Percentiles rank a stretch among this genome's conserved stretches.
Conservation (phyloP, 2,888 invertebrate genomes). For the Cataglyphis cursor region DNA sequence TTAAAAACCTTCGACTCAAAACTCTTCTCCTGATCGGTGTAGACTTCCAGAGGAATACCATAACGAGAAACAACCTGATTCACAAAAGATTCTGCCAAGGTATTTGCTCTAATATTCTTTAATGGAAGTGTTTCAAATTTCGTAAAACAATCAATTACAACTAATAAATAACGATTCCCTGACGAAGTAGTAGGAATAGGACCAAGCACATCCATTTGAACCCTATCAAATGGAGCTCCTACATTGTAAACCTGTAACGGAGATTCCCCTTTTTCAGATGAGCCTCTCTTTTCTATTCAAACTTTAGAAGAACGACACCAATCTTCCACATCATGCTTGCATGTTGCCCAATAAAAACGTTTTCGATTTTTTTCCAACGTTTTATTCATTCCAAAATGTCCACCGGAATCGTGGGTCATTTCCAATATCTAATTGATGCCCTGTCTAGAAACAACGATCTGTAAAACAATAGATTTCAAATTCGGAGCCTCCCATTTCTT, state of each 20-base stretch:
- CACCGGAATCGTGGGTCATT: neutral
- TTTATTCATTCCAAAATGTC: no score
- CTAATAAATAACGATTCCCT: neutral
- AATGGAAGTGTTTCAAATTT: neutral
- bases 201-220: constrained; percentile 2
- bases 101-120: neutral
- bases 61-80: neutral
- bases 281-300: neutral
- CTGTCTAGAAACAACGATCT: neutral
- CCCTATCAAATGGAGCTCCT: neutral
- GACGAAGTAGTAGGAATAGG: neutral
- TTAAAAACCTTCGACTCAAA: neutral
- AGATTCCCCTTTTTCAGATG: neutral
- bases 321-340: no score
- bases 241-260: neutral
- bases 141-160: neutral
- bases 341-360: no score
- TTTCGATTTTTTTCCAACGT: no score
- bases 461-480: neutral
- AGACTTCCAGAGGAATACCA: neutral
- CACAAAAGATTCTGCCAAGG: neutral
- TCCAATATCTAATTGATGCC: neutral
- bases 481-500: neutral
- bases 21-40: neutral
- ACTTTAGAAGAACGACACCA: neutral